Evolutionary conservation across 2,888 invertebrate genomes (phyloP), one percentile per base, ranked within the genome.

Genomic region (Noctua janthe): DNA sequence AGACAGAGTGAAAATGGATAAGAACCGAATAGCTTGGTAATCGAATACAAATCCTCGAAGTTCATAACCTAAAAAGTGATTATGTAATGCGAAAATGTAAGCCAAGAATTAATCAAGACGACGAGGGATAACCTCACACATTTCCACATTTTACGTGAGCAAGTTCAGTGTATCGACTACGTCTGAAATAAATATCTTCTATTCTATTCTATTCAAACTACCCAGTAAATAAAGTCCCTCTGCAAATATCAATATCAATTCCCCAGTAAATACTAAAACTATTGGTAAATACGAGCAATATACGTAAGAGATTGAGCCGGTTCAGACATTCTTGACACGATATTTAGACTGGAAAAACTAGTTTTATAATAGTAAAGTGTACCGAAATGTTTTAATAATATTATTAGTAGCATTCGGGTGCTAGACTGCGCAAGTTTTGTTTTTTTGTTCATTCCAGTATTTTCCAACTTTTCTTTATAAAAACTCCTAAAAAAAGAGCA

Each of bases 261-360:
- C 1, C 15, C 13, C 64, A 47, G 47, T 17, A 56, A 81, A 66
- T 81, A 59, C 13, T n/a, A 59, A 15, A 62, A 39, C 39, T 39
- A 39, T 39, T 39, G 39, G 39, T 39, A 69, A 75, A 75, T 75
- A 49, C n/a, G 47, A 0, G 35, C 11, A 20, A 56, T 7, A 29
- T 69, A 82, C 23, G 15, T n/a, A 17, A 35, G 35, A 47, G 15
- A 54, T 76, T 35, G 11, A 81, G 13, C 76, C 43, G 80, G 20
- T 82, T 67, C 2, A 43, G 59, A 47, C 4, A 69, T 69, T 82
- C 43, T 35, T 39, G 35, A 69, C 15, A 54, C 11, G 59, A 5
- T 49, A 69, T 82, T 74, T 35, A 54, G 47, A 75, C 59, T 69
- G 51, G 80, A 51, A 39, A 54, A 62, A 47, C 76, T 5, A 62